phyloP scores from a whole-genome alignment of 2,113 vertebrate species.

The Nyctereutes procyonoides region DNA sequence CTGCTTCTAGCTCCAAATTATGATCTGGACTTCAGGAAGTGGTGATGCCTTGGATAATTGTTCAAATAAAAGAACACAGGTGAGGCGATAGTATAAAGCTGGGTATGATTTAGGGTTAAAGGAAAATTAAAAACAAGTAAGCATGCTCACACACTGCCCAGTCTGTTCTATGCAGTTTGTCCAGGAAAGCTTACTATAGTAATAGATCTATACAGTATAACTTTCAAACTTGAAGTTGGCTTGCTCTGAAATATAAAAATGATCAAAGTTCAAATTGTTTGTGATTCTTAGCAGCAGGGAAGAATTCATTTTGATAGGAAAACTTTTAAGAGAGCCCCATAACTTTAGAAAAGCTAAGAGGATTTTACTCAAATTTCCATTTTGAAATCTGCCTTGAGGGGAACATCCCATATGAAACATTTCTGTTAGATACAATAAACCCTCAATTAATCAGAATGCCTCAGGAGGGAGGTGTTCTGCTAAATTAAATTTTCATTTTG shows the following conservation, averaged over 20 bases:
- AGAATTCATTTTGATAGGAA: conserved; percentile 20
- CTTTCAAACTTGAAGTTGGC: neutral
- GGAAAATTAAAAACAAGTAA: neutral
- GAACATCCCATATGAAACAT: neutral
- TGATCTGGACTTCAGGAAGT: conserved; percentile 26
- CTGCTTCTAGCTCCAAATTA: neutral
- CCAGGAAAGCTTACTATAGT: neutral
- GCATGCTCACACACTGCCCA: neutral
- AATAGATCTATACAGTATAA: neutral
- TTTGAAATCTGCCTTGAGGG: conserved; percentile 48
- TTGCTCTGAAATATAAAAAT: conserved; percentile 47
- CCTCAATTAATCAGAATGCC: conserved; percentile 51
- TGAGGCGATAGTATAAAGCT: neutral
- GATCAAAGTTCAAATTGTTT: neutral
- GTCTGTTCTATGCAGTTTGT: neutral
- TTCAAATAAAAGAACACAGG: neutral
- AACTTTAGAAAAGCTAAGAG: conserved; percentile 30
- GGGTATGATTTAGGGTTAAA: neutral
- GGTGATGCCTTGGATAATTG: neutral
- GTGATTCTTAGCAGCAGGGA: neutral
- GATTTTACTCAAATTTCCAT: conserved; percentile 42
- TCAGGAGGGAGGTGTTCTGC: conserved; percentile 1
- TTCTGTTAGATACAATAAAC: conserved; percentile 17
- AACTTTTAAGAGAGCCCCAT: neutral
- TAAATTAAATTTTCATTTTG: conserved; percentile 41